Base-by-base conservation (phyloP, 2,888 invertebrate species). In the Pterostichus madidus region DNA sequence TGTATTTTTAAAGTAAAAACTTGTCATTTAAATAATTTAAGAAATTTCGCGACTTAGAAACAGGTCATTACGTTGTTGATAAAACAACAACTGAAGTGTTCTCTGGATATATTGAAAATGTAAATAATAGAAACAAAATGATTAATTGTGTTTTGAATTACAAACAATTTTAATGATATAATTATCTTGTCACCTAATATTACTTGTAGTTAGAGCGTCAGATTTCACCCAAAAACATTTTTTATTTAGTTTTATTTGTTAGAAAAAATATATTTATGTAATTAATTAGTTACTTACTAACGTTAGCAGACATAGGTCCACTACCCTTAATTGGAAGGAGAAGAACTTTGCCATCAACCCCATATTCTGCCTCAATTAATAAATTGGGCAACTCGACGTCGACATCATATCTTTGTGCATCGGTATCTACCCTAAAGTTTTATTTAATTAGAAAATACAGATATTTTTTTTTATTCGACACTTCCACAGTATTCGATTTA, bases 261-360 rank as follows among this genome's bases (percentile, higher is more conserved):
- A 35, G 59, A 46, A 17, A 56, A 24, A 24, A 24, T 24, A 24
- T 24, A 24, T 24, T 24, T 24, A 3, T 3, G 1, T 24, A 24
- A 24, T 24, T 24, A 3, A 24, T 24, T 24, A 39, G 39, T 39
- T 39, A 89, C 90, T 89, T 88, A 91, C 92, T 92, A 83, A 93
- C 90, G 86, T 93, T 93, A 0, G 91, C 92, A 79, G 87, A 87
- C 85, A 93, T 87, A 13, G 91, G 90, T 0, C 93, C 93, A 39
- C 89, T 89, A 59, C 93, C 93, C 73, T 89, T 90, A 6, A 93
- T 89, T 5, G 91, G 91, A 39, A 93, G 86, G 39, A 92, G 85
- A 5, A 93, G 86, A 32, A 93, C 86, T 84, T 90, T 91, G 5
- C 92, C 93, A 85, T 92, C 91, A 0, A 93, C 86, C 24, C 88